Percentiles rank a stretch among this genome's conserved stretches.
These are phyloP conservation scores for Chrysemys picta DNA, from an alignment of 2,113 vertebrate genomes.

Conservation along the genomic window DNA sequence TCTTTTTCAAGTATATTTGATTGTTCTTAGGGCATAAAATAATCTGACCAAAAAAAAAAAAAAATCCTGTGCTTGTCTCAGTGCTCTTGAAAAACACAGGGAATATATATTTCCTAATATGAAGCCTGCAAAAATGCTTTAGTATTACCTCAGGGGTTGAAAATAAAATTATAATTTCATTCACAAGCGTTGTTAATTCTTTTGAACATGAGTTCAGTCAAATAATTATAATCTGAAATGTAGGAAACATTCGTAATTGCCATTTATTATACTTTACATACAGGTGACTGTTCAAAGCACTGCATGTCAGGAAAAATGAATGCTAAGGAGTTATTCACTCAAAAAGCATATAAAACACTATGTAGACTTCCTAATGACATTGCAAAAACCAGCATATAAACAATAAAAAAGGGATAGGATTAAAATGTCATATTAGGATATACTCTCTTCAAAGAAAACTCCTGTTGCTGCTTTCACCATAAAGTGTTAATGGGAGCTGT, in stretches of 20 bases:
- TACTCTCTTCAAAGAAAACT: constrained; percentile 11
- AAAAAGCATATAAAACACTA: not conserved
- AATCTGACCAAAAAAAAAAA: constrained; percentile 25
- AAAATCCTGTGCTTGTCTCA: not conserved
- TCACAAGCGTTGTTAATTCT: constrained; percentile 33
- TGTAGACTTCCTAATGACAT: not conserved
- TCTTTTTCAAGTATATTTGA: constrained; percentile 56
- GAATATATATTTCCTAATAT: constrained; percentile 52
- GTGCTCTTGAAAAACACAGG: constrained; percentile 33
- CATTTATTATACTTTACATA: not conserved
- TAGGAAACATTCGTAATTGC: constrained; percentile 46
- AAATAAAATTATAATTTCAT: constrained; percentile 68
- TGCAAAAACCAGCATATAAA: not conserved
- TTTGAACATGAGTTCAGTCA: constrained; percentile 42
- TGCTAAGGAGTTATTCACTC: not conserved
- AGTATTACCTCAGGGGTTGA: constrained; percentile 19
- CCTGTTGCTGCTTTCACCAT: not conserved
- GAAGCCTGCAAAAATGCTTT: constrained; percentile 55
- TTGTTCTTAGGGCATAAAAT: constrained; percentile 55
- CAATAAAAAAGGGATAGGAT: not conserved
- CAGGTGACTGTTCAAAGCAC: constrained; percentile 18
- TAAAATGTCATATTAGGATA: not conserved
- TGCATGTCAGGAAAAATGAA: not conserved
- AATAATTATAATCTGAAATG: constrained; percentile 41
- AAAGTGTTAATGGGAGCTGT: not conserved